Base-by-base conservation (phyloP, 1,140 invertebrate genomes). In the Apolygus lucorum region DNA sequence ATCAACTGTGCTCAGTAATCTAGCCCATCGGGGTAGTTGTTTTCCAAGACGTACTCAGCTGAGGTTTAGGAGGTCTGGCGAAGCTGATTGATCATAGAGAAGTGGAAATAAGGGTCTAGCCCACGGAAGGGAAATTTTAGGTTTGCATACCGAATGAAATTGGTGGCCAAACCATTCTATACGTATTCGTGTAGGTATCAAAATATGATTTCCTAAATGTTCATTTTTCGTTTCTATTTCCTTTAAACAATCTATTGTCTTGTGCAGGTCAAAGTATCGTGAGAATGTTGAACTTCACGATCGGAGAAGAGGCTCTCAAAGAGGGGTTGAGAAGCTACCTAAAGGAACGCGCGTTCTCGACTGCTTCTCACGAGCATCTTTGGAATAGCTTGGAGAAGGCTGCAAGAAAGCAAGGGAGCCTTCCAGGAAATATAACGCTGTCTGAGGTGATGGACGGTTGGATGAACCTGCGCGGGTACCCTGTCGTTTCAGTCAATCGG, bases 271-370 rank as follows among this genome's bases (percentile, higher is more conserved):
- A 86, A 0, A 88, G 87, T 67, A 78, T 95, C 1, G 84, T 95
- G 49, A 79, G 90, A 64, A 95, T 95, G 92, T 80, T 95, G 74
- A 85, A 88, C 70, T 84, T 89, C 69, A 86, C 90, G 27, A 81
- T 93, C 17, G 88, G 90, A 0, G 82, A 86, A 52, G 77, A 84
- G 4, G 80, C 85, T 0, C 93, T 95, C 76, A 82, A 84, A 65
- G 77, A 80, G 11, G 90, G 89, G 59, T 77, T 93, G 8, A 77
- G 82, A 4, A 82, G 71, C 86, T 88, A 75, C 78, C 90, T 27
- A 77, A 83, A 28, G 21, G 52, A 68, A 68, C 21, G 77, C 76
- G n/a, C 49, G 4, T 69, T 68, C 54, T 49, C 49, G 13, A 66
- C 71, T 8, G 74, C 54, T 13, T 66, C 68, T 1, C 72, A 72